These are phyloP conservation scores for Dendrolimus houi DNA, from an alignment of 2,888 invertebrate species.

Conservation along the genomic window DNA sequence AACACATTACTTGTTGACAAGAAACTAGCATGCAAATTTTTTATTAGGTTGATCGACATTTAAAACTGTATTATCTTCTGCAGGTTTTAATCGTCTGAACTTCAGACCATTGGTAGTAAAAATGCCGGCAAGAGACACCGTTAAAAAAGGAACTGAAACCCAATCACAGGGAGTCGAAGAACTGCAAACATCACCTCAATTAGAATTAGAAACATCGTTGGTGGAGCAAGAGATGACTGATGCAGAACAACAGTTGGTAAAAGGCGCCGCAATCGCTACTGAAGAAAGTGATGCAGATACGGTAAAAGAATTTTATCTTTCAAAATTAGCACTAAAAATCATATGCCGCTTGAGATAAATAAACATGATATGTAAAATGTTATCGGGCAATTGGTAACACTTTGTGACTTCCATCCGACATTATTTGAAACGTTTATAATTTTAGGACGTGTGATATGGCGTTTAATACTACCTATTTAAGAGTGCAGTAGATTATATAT, in stretches of 20 bases:
- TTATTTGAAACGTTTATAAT: not conserved
- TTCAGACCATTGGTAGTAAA: slow-evolving; percentile 50
- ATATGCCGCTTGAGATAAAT: not conserved
- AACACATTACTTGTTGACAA: too few species aligned
- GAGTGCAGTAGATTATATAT: too few species aligned
- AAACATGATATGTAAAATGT: not conserved
- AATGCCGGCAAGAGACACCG: slow-evolving; percentile 42
- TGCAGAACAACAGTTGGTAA: slow-evolving; percentile 51
- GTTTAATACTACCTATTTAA: too few species aligned
- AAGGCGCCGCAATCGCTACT: slow-evolving; percentile 53
- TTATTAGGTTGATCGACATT: too few species aligned
- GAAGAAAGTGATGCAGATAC: slow-evolving; percentile 66
- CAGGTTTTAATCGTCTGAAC: slow-evolving; percentile 36
- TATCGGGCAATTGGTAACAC: not conserved
- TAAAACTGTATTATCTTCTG: not conserved
- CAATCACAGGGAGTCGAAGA: slow-evolving; percentile 45
- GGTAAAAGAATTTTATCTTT: slow-evolving; percentile 28
- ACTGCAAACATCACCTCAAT: slow-evolving; percentile 48
- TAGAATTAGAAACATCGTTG: slow-evolving; percentile 48
- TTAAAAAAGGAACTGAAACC: slow-evolving; percentile 29
- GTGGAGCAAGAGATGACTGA: slow-evolving; percentile 49
- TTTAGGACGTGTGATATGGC: too few species aligned
- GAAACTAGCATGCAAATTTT: too few species aligned
- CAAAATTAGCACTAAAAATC: not conserved
- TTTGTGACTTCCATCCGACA: not conserved